A percentile compares a stretch with the other conserved stretches of the same genome.
Conservation (phyloP, 2,113 vertebrate genomes). For the Perccottus glenii region DNA sequence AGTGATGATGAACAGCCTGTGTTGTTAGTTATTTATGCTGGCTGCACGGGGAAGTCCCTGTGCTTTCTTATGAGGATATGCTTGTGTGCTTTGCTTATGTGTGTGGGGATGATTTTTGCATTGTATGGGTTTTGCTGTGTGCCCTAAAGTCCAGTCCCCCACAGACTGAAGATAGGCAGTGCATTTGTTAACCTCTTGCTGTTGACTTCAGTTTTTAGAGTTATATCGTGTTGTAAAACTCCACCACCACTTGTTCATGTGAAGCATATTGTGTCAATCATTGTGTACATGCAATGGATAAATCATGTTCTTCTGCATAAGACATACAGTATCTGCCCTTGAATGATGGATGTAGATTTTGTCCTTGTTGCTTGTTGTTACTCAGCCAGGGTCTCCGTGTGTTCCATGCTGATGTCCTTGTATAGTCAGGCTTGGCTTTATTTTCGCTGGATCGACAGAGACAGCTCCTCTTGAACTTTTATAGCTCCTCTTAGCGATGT, state of each 20-base stretch:
- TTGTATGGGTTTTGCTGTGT: constrained; percentile 19
- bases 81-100: constrained; percentile 26
- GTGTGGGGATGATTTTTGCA: constrained; percentile 19
- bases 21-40: constrained; percentile 88
- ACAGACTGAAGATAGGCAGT: constrained; percentile 36
- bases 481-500: constrained; percentile 76
- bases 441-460: constrained; percentile 76
- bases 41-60: constrained; percentile 52
- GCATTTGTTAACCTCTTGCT: constrained; percentile 63
- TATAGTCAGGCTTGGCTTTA: constrained; percentile 76
- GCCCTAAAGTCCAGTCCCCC: constrained; percentile 25
- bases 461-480: constrained; percentile 81
- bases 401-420: constrained; percentile 74
- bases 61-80: constrained; percentile 49
- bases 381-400: constrained; percentile 59
- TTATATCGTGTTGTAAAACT: constrained; percentile 40
- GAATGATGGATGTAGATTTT: constrained; percentile 75
- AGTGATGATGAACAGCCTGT: constrained; percentile 92
- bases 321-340: constrained; percentile 58
- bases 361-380: constrained; percentile 73
- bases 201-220: constrained; percentile 40
- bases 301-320: constrained; percentile 55
- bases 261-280: constrained; percentile 14
- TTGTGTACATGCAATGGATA: constrained; percentile 40
- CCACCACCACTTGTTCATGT: constrained; percentile 9